These are phyloP conservation scores for Netelia fuscicornis DNA, from an alignment of 2,888 invertebrate genomes.

Conservation along the genomic window DNA sequence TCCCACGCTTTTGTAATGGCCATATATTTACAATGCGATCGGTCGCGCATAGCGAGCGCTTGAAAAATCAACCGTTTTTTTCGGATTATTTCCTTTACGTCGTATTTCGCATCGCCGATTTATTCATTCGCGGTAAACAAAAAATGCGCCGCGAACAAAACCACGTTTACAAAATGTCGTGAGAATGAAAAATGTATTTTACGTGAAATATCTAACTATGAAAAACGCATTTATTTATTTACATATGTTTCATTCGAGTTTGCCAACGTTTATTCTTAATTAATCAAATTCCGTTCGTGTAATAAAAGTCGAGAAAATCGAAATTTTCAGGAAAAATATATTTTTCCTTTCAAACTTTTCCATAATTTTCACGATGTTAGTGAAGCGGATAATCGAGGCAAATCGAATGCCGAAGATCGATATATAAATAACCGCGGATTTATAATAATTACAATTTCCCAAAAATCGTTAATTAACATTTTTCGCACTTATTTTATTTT, in stretches of 20 bases:
- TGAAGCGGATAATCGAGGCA: neutral
- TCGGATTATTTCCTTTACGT: constrained; percentile 14
- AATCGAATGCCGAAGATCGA: neutral
- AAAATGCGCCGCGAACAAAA: constrained; percentile 1
- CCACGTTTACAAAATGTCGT: neutral
- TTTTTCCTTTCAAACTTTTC: neutral
- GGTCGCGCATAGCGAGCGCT: neutral
- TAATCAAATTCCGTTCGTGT: neutral
- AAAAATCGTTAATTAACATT: too few species aligned
- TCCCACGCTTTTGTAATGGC: constrained; percentile 30
- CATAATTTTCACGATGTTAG: constrained; percentile 5
- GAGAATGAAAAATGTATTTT: neutral
- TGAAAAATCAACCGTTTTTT: neutral
- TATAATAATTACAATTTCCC: too few species aligned
- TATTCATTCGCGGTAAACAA: neutral
- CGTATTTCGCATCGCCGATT: constrained; percentile 27
- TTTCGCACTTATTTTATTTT: too few species aligned
- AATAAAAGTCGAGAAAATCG: too few species aligned
- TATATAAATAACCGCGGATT: neutral
- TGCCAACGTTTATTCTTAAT: neutral
- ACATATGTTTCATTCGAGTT: neutral
- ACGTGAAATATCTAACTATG: neutral
- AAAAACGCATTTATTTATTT: neutral
- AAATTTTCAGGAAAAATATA: too few species aligned
- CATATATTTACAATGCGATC: neutral